A percentile compares a stretch with the other conserved stretches of the same genome.
Evolutionary conservation across 2,113 vertebrate species (phyloP).

Genomic region (Seriola quinqueradiata): DNA sequence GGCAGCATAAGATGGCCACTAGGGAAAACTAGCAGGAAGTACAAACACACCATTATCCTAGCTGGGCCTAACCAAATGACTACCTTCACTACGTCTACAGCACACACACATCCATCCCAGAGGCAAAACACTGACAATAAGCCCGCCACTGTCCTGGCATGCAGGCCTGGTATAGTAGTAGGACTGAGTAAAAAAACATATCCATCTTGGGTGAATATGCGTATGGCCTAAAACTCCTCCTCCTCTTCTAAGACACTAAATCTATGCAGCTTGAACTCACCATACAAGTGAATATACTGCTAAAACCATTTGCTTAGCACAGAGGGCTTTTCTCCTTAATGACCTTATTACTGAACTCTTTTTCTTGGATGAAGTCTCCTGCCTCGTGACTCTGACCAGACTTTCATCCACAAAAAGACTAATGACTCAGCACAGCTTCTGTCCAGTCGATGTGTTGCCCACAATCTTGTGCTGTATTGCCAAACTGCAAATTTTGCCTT

Average conservation of each 20-base stretch:
- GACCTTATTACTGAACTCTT: constrained; percentile 25
- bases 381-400: constrained; percentile 54
- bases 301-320: background rate
- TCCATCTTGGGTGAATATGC: background rate
- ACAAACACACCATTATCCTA: constrained; percentile 69
- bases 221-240: constrained; percentile 8
- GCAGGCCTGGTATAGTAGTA: background rate
- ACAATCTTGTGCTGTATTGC: background rate
- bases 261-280: constrained; percentile 22
- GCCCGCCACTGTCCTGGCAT: constrained; percentile 23
- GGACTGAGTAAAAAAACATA: constrained; percentile 45
- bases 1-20: constrained; percentile 35
- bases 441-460: constrained; percentile 8
- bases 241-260: constrained; percentile 12
- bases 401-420: constrained; percentile 39
- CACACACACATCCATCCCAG: constrained; percentile 33
- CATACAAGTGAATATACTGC: constrained; percentile 11
- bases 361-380: constrained; percentile 36
- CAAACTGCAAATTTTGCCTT: constrained; percentile 6
- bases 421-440: constrained; percentile 60
- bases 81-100: constrained; percentile 52
- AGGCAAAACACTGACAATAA: constrained; percentile 45
- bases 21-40: constrained; percentile 55
- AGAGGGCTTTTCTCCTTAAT: constrained; percentile 13
- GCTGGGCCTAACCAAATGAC: constrained; percentile 58